Evolutionary conservation across 2,888 invertebrate species (phyloP).

Genomic region (Odontothrips loti): DNA sequence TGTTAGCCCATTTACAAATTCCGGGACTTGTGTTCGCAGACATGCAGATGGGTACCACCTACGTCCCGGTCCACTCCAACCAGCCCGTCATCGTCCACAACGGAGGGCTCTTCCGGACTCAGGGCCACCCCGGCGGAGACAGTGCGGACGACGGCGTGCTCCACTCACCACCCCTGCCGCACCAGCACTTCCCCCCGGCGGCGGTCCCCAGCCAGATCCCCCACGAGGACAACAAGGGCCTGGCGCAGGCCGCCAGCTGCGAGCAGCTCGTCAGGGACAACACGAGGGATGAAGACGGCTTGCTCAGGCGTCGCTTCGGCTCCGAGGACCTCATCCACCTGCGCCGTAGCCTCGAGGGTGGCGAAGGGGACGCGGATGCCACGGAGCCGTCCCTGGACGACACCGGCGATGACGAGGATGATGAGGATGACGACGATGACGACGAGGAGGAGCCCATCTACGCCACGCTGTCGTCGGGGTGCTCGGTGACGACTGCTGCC

Average conservation of each 20-base stretch:
- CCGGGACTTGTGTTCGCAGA: background rate
- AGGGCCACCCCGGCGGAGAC: background rate
- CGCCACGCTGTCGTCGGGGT: constrained; percentile 46
- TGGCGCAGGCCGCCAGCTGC: constrained; percentile 35
- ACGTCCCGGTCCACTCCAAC: constrained; percentile 17
- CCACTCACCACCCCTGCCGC: background rate
- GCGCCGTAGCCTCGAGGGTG: constrained; percentile 42
- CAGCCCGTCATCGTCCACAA: constrained; percentile 21
- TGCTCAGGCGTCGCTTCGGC: constrained; percentile 39
- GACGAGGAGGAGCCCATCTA: constrained; percentile 48
- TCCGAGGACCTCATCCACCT: constrained; percentile 46
- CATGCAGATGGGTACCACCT: constrained; percentile 12
- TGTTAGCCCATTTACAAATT: background rate
- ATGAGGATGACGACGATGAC: constrained; percentile 45
- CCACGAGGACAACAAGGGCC: constrained; percentile 42
- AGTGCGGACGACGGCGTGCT: background rate
- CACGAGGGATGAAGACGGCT: constrained; percentile 27
- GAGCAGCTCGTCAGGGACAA: constrained; percentile 10
- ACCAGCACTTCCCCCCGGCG: constrained; percentile 29
- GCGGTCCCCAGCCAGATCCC: constrained; percentile 32
- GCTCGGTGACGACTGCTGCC: constrained; percentile 59
- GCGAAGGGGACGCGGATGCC: background rate
- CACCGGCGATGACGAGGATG: constrained; percentile 35
- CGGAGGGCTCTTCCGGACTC: background rate
- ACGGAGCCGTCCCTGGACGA: constrained; percentile 29